Evolutionary conservation across 2,888 invertebrate genomes (phyloP).

Genomic region (Empis stercorea): DNA sequence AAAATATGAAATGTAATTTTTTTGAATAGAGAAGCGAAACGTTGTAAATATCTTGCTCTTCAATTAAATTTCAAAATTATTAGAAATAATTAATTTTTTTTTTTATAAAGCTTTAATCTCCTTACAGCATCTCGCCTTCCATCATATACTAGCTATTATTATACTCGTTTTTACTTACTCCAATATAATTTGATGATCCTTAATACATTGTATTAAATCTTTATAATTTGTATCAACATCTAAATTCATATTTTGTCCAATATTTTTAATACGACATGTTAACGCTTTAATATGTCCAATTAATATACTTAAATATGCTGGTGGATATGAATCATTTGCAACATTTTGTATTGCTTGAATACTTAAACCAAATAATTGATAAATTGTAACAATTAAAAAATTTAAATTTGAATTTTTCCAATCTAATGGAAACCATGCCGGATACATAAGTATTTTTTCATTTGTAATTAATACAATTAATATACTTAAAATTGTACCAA

Average conservation of each 20-base stretch:
- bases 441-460: constrained; percentile 21
- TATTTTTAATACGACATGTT: constrained; percentile 21
- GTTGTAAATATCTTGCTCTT: too few species aligned
- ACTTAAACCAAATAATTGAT: constrained; percentile 23
- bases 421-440: constrained; percentile 28
- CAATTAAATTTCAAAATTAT: too few species aligned
- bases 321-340: constrained; percentile 30
- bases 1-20: too few species aligned
- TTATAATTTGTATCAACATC: constrained; percentile 9
- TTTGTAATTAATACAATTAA: constrained; percentile 17
- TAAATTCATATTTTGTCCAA: constrained; percentile 15
- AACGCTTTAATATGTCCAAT: constrained; percentile 22
- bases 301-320: constrained; percentile 24
- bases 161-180: too few species aligned
- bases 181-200: constrained; percentile 23
- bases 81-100: too few species aligned
- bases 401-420: constrained; percentile 18
- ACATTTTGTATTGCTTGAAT: constrained; percentile 27
- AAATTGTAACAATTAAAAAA: constrained; percentile 17
- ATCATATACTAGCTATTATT: too few species aligned
- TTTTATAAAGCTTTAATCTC: too few species aligned
- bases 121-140: too few species aligned
- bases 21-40: too few species aligned
- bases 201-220: constrained; percentile 21
- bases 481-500: constrained; percentile 22